These are phyloP conservation scores for Radopholus similis DNA, from an alignment of 1,140 invertebrate species.

Conservation along the genomic window DNA sequence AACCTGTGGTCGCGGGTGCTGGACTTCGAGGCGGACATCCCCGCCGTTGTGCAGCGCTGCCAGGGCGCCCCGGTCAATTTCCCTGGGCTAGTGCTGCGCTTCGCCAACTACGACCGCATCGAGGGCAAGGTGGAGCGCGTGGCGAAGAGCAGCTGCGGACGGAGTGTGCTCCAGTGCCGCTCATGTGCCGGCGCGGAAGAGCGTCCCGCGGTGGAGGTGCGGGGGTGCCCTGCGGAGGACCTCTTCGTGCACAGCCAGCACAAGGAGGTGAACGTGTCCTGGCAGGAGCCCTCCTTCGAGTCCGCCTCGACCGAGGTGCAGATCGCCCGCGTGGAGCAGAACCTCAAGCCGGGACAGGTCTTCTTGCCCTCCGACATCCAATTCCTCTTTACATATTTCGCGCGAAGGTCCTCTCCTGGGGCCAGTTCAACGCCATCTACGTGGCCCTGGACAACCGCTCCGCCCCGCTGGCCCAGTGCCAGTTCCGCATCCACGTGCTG, in stretches of 20 bases:
- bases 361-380: not conserved
- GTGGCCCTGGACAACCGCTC: constrained; percentile 83
- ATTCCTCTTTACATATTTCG: not conserved
- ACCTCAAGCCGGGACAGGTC: constrained; percentile 77
- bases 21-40: constrained; percentile 84
- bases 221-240: constrained; percentile 80
- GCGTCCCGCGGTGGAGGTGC: constrained; percentile 77
- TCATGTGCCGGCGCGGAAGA: constrained; percentile 66
- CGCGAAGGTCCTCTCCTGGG: constrained; percentile 74
- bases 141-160: constrained; percentile 53
- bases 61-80: constrained; percentile 66
- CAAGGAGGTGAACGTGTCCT: constrained; percentile 82
- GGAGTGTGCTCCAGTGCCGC: constrained; percentile 55
- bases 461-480: constrained; percentile 78
- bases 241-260: constrained; percentile 88
- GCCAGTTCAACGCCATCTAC: constrained; percentile 85
- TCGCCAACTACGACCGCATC: constrained; percentile 82
- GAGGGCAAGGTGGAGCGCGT: constrained; percentile 56
- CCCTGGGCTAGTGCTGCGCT: constrained; percentile 77
- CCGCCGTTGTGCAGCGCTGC: constrained; percentile 68
- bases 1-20: constrained; percentile 86
- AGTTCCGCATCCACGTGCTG: constrained; percentile 68
- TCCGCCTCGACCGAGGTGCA: constrained; percentile 76
- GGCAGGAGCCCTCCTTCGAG: constrained; percentile 85
- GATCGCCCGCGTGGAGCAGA: constrained; percentile 77